Evolutionary conservation across 2,888 invertebrate species (phyloP).

Genomic region (Oligia latruncula): DNA sequence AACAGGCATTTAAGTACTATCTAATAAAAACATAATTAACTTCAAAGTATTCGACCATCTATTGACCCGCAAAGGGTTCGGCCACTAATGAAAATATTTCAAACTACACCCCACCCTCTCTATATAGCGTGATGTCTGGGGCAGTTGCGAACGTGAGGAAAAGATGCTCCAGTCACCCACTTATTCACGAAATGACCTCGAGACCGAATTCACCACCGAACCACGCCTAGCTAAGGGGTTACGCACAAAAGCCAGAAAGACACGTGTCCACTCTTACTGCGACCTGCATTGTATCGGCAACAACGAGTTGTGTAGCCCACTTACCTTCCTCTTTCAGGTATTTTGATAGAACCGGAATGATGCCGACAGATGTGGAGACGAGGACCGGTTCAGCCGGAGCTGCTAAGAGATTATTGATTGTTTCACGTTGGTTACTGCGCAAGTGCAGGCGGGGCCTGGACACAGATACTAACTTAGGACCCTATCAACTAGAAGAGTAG

Average conservation of each 20-base stretch:
- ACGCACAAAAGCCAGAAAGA: conserved; percentile 6
- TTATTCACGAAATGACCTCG: conserved; percentile 19
- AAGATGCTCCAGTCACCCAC: conserved; percentile 34
- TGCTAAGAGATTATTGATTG: conserved; percentile 44
- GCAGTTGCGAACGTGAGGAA: not conserved
- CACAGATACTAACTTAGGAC: conserved; percentile 9
- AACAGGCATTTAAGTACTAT: not conserved
- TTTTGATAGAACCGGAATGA: conserved; percentile 39
- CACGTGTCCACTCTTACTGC: not conserved
- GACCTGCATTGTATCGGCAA: not conserved
- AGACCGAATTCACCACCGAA: conserved; percentile 10
- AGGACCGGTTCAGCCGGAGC: not conserved
- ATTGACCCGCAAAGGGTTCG: not conserved
- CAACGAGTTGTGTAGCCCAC: conserved; percentile 17
- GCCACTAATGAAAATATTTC: not conserved
- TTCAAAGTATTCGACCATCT: too few relatives aligned
- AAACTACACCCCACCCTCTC: not conserved
- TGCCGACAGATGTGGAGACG: conserved; percentile 8
- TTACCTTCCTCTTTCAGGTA: conserved; percentile 41
- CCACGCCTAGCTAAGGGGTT: not conserved
- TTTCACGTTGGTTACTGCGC: conserved; percentile 38
- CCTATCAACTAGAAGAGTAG: not conserved
- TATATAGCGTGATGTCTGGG: not conserved
- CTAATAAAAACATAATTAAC: not conserved
- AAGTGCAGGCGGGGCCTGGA: conserved; percentile 37